Evolutionary conservation across 2,888 invertebrate genomes (phyloP), one percentile per base, ranked within the genome.

Genomic region (Tenthredo mesomela): DNA sequence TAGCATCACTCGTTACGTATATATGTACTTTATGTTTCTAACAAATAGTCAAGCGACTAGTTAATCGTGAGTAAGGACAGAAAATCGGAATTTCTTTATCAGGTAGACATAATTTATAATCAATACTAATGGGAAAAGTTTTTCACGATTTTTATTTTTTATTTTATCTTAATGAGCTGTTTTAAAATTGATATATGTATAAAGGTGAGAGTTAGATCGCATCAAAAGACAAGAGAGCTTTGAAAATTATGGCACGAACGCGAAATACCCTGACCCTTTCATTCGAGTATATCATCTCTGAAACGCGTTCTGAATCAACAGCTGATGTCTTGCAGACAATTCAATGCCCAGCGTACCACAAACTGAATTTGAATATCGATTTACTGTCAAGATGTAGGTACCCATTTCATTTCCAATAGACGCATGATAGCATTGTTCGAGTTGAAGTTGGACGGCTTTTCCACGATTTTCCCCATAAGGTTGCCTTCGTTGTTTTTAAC

Each of bases 311-410:
- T 40, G 61, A 80, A 61, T 61, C 80, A 80, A 80, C 58, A 58
- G 21, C 80, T 80, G 58, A 40, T 61, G 80, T 80, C 37, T 33
- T 29, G 21, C 58, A 61, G 40, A 61, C 80, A 61, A 80, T 80
- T 80, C 80, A 80, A 80, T 61, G 40, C 80, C 40, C 40, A 15
- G 12, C 54, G 54, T 77, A 50, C 9, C 29, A 29, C 77, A 10
- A 37, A 58, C 33, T 61, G 61, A 80, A 80, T 80, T 80, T 80
- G 21, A 80, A 80, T 80, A 80, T 80, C 61, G 80, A 80, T 80
- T 80, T 40, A 21, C 80, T 61, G 80, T 80, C 80, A 40, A 73
- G 18, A 33, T 67, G 67, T 67, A 67, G 50, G 80, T 37, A 61
- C 61, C 10, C 33, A 15, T 61, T 33, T 61, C 61, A 40, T 29